These are phyloP conservation scores for Dastarcus helophoroides DNA, from an alignment of 2,888 invertebrate species.

Conservation along the genomic window DNA sequence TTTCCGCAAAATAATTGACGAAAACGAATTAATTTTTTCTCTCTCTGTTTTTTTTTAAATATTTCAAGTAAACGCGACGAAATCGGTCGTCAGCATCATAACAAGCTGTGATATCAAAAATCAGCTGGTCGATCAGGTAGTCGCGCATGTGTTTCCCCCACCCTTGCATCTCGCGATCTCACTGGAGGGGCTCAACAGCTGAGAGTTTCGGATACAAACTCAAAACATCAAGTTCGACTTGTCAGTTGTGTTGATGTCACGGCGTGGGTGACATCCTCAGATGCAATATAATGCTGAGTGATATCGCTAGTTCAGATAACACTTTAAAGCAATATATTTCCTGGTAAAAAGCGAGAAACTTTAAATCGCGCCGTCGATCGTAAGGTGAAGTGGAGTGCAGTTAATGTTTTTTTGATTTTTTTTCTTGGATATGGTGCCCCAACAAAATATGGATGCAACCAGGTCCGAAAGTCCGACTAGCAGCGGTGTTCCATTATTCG, in stretches of 20 bases:
- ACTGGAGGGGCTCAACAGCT: slow-evolving; percentile 32
- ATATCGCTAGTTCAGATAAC: neutral
- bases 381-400: slow-evolving; percentile 11
- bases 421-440: slow-evolving; percentile 59
- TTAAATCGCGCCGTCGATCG: slow-evolving; percentile 15
- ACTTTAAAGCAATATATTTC: neutral
- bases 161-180: slow-evolving; percentile 20
- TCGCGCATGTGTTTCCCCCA: slow-evolving; percentile 28
- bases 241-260: slow-evolving; percentile 46
- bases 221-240: slow-evolving; percentile 41
- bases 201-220: slow-evolving; percentile 36
- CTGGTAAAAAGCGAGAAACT: neutral
- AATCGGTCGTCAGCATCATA: no score
- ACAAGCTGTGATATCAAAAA: slow-evolving; percentile 22
- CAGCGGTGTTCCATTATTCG: slow-evolving; percentile 65
- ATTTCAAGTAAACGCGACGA: no score
- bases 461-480: slow-evolving; percentile 38
- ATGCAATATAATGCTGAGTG: slow-evolving; percentile 2
- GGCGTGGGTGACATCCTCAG: slow-evolving; percentile 25
- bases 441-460: slow-evolving; percentile 44
- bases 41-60: no score
- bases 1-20: no score
- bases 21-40: no score
- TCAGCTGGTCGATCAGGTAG: slow-evolving; percentile 27
- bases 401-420: slow-evolving; percentile 8